Conservation (phyloP, 2,888 invertebrate species). For the Ichneumoninae sp. region DNA sequence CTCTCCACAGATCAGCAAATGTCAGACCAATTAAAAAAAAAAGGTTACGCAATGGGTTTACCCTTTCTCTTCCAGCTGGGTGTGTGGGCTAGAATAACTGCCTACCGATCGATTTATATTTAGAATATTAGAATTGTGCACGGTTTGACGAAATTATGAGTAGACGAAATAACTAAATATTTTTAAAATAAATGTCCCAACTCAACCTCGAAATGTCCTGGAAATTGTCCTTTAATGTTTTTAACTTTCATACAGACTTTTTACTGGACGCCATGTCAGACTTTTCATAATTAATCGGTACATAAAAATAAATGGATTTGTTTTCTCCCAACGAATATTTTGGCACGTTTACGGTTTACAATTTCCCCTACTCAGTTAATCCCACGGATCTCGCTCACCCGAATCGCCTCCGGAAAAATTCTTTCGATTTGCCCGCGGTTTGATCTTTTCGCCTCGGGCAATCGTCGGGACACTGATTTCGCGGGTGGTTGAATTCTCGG, state of each 20-base stretch:
- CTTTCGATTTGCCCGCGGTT: neutral
- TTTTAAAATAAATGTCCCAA: too few species aligned
- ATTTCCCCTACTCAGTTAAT: neutral
- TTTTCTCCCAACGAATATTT: too few species aligned
- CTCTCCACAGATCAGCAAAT: neutral
- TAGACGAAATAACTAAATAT: too few species aligned
- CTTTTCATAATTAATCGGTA: too few species aligned
- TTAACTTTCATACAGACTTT: too few species aligned
- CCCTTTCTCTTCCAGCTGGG: neutral
- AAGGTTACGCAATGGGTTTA: neutral
- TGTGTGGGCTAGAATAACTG: neutral
- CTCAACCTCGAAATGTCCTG: too few species aligned
- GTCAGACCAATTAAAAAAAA: neutral
- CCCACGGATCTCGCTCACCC: neutral
- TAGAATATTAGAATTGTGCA: neutral
- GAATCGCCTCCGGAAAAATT: neutral
- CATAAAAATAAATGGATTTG: too few species aligned
- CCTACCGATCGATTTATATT: neutral
- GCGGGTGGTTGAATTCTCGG: neutral
- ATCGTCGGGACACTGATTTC: neutral
- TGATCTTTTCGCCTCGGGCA: conserved; percentile 7
- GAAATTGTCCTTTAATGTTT: too few species aligned
- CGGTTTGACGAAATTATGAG: neutral
- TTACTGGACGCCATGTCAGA: too few species aligned
- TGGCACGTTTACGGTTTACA: neutral